phyloP scores from a whole-genome alignment of 2,113 vertebrate genomes.

The Percina caprodes region DNA sequence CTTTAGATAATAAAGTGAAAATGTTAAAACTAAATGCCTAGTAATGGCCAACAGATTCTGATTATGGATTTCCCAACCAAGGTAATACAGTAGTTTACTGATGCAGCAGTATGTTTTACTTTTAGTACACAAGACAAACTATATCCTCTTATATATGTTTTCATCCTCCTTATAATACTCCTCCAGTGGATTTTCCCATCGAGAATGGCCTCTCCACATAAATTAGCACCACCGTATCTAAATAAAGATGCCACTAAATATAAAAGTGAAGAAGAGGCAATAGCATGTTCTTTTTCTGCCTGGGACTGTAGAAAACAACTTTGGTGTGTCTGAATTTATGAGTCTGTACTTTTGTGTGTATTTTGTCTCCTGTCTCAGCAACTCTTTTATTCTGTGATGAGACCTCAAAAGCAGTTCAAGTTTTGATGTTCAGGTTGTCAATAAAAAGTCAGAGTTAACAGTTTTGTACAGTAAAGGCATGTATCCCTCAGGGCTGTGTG shows the following conservation, averaged over 20 bases:
- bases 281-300: conserved; percentile 1
- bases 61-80: conserved; percentile 1
- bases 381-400: conserved; percentile 41
- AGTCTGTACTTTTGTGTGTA: background rate
- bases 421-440: conserved; percentile 64
- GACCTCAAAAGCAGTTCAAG: conserved; percentile 37
- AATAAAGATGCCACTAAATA: conserved; percentile 20
- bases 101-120: background rate
- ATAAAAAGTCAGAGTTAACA: conserved; percentile 57
- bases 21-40: background rate
- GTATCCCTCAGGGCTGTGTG: conserved; percentile 56
- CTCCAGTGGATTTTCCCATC: background rate
- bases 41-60: background rate
- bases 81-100: background rate
- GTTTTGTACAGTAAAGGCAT: conserved; percentile 65
- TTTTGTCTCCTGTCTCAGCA: conserved; percentile 1
- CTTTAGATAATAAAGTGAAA: background rate
- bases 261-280: conserved; percentile 18
- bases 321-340: conserved; percentile 3
- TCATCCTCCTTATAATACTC: background rate
- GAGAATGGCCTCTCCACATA: conserved; percentile 4
- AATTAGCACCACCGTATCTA: conserved; percentile 7
- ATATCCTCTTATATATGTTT: conserved; percentile 1
- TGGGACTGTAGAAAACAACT: background rate
- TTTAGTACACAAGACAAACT: conserved; percentile 10